phyloP scores from a whole-genome alignment of 2,113 vertebrate genomes.

The Phalacrocorax pelagicus region DNA sequence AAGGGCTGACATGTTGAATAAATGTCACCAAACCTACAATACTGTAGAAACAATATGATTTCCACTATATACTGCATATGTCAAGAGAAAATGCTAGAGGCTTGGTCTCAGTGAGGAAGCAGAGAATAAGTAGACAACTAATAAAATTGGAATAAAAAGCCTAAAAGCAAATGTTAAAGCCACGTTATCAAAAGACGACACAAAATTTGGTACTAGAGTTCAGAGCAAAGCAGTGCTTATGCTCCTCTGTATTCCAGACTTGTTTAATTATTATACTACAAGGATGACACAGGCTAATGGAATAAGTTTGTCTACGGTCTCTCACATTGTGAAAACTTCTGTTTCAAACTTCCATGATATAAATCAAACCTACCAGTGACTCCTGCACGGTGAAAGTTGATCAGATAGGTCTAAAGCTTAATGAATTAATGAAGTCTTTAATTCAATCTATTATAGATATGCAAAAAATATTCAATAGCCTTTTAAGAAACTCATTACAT shows the following conservation, averaged over 20 bases:
- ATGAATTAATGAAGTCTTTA: not conserved
- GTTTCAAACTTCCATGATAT: not conserved
- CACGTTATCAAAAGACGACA: not conserved
- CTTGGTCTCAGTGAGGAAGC: not conserved
- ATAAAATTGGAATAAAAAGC: not conserved
- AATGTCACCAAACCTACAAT: not conserved
- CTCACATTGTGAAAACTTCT: not conserved
- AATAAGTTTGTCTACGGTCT: fast-evolving
- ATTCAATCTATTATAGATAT: not conserved
- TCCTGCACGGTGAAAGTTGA: not conserved
- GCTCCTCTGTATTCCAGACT: not conserved
- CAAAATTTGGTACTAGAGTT: not conserved
- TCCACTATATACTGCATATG: not conserved
- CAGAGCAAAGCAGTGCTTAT: not conserved
- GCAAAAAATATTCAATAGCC: not conserved
- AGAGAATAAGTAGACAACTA: not conserved
- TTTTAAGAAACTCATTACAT: not conserved
- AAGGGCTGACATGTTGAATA: not conserved
- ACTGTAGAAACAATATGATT: not conserved
- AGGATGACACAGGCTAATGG: not conserved
- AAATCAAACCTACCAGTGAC: not conserved
- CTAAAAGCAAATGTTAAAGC: not conserved
- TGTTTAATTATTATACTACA: not conserved
- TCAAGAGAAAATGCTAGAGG: not conserved
- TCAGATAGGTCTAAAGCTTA: not conserved